Evolutionary conservation across 1,140 invertebrate genomes (phyloP).

Genomic region (Yoshiicerus persimilis): DNA sequence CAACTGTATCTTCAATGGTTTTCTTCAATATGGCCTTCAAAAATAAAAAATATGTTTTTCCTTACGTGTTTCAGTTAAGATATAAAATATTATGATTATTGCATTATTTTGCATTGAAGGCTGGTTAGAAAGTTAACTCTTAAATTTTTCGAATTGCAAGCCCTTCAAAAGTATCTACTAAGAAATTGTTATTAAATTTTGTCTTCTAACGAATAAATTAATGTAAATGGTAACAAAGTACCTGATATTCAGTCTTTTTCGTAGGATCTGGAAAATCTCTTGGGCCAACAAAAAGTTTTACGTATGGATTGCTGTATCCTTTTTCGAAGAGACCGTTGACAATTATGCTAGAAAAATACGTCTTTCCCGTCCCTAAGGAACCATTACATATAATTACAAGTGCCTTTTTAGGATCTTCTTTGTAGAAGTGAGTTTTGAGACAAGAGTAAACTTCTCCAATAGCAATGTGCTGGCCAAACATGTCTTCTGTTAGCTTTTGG

Average conservation of each 20-base stretch:
- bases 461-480: not conserved
- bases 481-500: not conserved
- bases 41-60: no score
- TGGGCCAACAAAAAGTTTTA: constrained; percentile 66
- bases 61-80: no score
- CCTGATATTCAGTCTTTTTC: not conserved
- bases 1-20: not conserved
- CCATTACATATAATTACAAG: not conserved
- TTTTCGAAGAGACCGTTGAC: not conserved
- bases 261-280: constrained; percentile 62
- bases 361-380: not conserved
- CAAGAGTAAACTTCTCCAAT: not conserved
- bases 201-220: no score
- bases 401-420: not conserved
- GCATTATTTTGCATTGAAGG: no score
- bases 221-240: not conserved
- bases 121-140: no score
- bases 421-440: not conserved
- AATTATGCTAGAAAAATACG: not conserved
- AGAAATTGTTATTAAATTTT: no score
- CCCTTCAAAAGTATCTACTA: no score
- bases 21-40: not conserved
- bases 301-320: not conserved
- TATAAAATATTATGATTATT: no score
- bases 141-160: no score